These are phyloP conservation scores for human (Homo sapiens) DNA, from an alignment of 2,113 vertebrate species.

Conservation along the genomic window DNA sequence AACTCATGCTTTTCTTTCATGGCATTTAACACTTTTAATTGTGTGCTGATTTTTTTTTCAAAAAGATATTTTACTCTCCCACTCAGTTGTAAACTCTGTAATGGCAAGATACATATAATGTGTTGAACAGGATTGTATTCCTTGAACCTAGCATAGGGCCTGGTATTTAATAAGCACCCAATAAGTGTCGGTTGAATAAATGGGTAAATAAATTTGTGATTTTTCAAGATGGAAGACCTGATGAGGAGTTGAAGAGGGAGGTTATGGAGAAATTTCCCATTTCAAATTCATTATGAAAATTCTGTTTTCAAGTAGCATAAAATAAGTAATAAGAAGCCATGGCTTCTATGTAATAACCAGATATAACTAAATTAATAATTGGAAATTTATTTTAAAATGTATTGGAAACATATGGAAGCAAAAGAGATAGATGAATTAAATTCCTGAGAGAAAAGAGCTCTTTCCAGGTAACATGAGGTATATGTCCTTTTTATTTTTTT, in stretches of 20 bases:
- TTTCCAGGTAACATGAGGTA: background rate
- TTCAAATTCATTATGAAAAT: background rate
- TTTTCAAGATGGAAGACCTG: background rate
- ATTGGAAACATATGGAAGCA: background rate
- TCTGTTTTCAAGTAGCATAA: background rate
- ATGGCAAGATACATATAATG: background rate
- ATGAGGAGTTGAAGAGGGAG: background rate
- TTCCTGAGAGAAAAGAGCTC: background rate
- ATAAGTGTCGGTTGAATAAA: background rate
- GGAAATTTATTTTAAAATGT: background rate
- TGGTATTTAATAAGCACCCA: background rate
- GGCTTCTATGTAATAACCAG: background rate
- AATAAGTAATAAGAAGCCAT: background rate
- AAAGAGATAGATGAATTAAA: background rate
- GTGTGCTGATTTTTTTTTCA: background rate
- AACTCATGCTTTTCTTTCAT: background rate
- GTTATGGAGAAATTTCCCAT: background rate
- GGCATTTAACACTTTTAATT: background rate
- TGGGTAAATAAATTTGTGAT: background rate
- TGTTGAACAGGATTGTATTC: background rate
- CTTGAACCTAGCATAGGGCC: background rate
- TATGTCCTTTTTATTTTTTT: background rate
- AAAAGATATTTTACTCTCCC: background rate
- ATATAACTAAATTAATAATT: background rate
- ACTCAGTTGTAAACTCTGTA: background rate